Base-by-base conservation (phyloP, 2,113 vertebrate species). In the Onychorhynchus coronatus region DNA sequence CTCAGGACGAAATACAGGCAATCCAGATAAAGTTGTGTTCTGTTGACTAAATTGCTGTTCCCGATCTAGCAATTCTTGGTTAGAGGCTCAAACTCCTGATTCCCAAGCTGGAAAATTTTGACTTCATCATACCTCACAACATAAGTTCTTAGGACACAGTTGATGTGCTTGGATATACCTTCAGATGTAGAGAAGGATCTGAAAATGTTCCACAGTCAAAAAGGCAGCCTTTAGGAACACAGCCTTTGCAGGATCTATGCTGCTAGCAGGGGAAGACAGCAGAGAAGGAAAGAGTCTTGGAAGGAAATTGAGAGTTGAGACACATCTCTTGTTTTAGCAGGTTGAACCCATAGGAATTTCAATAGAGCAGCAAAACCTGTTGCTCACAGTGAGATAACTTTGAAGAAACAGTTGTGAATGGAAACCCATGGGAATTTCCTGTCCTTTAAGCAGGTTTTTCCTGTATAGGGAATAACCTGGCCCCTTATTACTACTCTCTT, bases 371-470 rank as follows among this genome's bases (percentile, higher is more conserved):
- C 39, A 95, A 89, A 95, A 93, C 83, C 76, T 92, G 89, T 87
- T 93, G 76, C 49, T 42, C 2, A 3, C 35, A 72, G 56, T 22
- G 31, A 92, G 70, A 89, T 87, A 95, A 87, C 73, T 91, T 89
- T 89, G 93, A 92, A 95, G 52, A 92, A 89, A 78, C 5, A 6
- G 10, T 85, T 91, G 41, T 89, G 87, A 95, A 77, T 85, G 80
- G 52, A 89, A 95, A 67, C 70, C 24, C 56, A 65, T 75, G n/a
- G 56, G 91, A 89, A 92, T 85, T 85, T 92, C 44, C 42, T 89
- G 76, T 91, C 84, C 66, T 81, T 87, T 72, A 87, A 95, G 74
- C 80, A 95, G 65, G 87, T 94, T 95, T 95, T 95, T 97, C 94
- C 66, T 91, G 93, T 91, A 85, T 8, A 75, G 8, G 4, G 77